phyloP scores from a whole-genome alignment of 1,140 invertebrate genomes.

The Calycopis cecrops region DNA sequence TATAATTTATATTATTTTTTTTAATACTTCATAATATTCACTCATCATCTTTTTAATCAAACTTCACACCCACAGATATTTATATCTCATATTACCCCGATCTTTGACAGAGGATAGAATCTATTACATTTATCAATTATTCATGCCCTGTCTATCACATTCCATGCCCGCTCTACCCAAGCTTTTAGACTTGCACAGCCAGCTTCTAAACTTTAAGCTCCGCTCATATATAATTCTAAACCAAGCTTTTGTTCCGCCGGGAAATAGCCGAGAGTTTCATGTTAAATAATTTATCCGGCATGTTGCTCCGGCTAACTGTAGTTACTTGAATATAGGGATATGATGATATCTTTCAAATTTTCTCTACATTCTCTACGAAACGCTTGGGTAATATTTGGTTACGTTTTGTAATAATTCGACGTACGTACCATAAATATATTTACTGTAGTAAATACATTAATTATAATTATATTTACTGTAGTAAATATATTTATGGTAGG shows the following conservation, averaged over 20 bases:
- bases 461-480: too few species aligned
- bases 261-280: slow-evolving; percentile 66
- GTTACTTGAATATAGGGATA: slow-evolving; percentile 12
- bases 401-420: too few species aligned
- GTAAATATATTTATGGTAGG: too few species aligned
- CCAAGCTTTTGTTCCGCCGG: slow-evolving; percentile 67
- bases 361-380: too few species aligned
- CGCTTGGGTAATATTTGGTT: too few species aligned
- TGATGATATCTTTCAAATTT: slow-evolving; percentile 30
- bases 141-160: slow-evolving; percentile 34
- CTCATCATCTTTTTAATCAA: too few species aligned
- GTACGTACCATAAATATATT: too few species aligned
- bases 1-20: too few species aligned
- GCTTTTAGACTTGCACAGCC: slow-evolving; percentile 72
- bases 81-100: slow-evolving; percentile 10
- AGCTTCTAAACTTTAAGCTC: slow-evolving; percentile 73
- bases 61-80: too few species aligned
- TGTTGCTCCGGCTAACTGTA: slow-evolving; percentile 26
- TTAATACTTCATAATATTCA: too few species aligned
- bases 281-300: slow-evolving; percentile 64
- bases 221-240: slow-evolving; percentile 72
- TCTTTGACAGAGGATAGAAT: background rate
- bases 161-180: slow-evolving; percentile 36
- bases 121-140: slow-evolving; percentile 18
- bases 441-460: too few species aligned